Evolutionary conservation across 2,888 invertebrate genomes (phyloP).

Genomic region (Dryocosmus kuriphilus): DNA sequence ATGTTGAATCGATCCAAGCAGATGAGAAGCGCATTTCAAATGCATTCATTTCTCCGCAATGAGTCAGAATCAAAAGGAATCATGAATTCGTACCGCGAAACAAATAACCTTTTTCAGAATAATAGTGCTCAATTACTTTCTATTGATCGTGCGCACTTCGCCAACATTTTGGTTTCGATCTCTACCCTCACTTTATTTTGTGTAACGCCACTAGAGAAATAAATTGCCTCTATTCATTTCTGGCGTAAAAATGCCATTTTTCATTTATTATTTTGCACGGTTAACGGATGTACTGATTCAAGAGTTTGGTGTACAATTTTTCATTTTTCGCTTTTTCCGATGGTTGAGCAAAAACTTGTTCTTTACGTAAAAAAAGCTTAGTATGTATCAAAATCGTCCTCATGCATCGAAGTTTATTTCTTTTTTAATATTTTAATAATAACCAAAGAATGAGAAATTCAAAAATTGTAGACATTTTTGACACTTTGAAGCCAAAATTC

Average conservation of each 20-base stretch:
- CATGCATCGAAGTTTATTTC: too few relatives aligned
- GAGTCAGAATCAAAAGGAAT: neutral
- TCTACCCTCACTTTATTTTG: neutral
- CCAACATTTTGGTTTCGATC: neutral
- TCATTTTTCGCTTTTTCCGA: neutral
- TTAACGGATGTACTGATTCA: neutral
- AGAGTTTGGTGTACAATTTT: neutral
- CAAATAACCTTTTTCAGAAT: neutral
- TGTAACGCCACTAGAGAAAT: neutral
- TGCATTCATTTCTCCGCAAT: neutral
- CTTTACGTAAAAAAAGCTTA: neutral
- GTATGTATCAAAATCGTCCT: too few relatives aligned
- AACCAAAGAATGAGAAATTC: too few relatives aligned
- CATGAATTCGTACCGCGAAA: neutral
- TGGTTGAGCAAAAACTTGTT: neutral
- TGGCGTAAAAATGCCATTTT: neutral
- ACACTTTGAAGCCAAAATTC: neutral
- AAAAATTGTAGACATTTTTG: neutral
- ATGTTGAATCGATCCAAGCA: neutral
- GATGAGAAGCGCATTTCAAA: neutral
- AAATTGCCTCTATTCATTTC: neutral
- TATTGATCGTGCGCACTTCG: neutral
- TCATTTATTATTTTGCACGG: slow-evolving; percentile 12
- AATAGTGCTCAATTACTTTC: neutral
- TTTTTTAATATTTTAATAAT: too few relatives aligned